A percentile compares a stretch with the other conserved stretches of the same genome.
Evolutionary conservation across 1,140 invertebrate species (phyloP).

Genomic region (Eumaeus atala): DNA sequence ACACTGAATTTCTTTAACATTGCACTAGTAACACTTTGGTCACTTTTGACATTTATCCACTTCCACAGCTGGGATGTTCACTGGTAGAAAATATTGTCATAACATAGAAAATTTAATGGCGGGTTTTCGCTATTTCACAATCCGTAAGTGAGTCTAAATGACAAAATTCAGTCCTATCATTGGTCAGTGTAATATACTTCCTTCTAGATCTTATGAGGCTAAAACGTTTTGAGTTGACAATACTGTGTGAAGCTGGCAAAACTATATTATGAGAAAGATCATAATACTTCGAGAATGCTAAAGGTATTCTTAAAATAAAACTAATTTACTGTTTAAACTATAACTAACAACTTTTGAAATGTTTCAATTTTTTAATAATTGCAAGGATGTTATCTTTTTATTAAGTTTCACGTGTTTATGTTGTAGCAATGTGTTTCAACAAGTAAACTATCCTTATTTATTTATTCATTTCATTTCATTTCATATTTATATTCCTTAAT

Average conservation of each 20-base stretch:
- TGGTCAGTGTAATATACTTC: conserved; percentile 23
- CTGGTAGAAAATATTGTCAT: conserved; percentile 8
- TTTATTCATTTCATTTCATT: no score
- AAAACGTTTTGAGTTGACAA: conserved; percentile 59
- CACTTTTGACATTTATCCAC: conserved; percentile 10
- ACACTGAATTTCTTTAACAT: conserved; percentile 15
- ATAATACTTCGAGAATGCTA: conserved; percentile 22
- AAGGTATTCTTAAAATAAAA: conserved; percentile 29
- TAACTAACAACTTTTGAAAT: conserved; percentile 5
- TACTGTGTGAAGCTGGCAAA: conserved; percentile 21
- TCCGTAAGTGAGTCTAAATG: conserved; percentile 11
- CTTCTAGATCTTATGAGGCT: not conserved
- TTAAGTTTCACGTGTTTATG: no score
- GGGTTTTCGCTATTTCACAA: conserved; percentile 33
- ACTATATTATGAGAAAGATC: conserved; percentile 20
- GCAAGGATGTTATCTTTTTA: no score
- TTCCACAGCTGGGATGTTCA: conserved; percentile 18
- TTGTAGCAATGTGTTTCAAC: no score
- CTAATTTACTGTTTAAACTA: conserved; percentile 6
- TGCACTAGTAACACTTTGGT: not conserved
- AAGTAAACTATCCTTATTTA: no score
- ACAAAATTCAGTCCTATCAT: conserved; percentile 21
- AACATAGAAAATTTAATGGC: conserved; percentile 10
- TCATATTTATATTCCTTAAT: conserved; percentile 3
- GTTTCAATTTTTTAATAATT: no score